phyloP scores from a whole-genome alignment of 2,888 invertebrate species.

The Mythimna lalbum region DNA sequence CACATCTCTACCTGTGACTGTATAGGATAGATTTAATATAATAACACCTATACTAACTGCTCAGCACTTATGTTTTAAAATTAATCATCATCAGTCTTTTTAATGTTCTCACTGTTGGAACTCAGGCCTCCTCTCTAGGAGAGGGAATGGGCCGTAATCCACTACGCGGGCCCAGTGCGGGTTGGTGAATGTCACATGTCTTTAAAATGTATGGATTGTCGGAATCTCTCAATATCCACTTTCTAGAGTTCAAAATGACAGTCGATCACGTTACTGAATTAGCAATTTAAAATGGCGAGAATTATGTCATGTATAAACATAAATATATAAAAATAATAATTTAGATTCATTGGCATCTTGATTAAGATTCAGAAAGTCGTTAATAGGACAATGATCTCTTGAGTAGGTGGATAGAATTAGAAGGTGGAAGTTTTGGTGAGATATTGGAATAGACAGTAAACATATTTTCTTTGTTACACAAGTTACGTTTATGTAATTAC shows the following conservation, averaged over 20 bases:
- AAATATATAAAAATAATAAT: constrained; percentile 14
- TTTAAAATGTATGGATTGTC: too few species aligned
- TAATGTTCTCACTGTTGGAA: too few species aligned
- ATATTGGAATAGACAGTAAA: neutral
- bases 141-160: too few species aligned
- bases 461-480: too few species aligned
- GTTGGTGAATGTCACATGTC: too few species aligned
- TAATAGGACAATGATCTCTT: constrained; percentile 44
- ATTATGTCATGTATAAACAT: constrained; percentile 26
- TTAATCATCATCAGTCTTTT: too few species aligned
- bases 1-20: too few species aligned
- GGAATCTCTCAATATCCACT: constrained; percentile 20
- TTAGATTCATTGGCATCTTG: constrained; percentile 9
- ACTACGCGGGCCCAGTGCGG: too few species aligned
- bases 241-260: constrained; percentile 30
- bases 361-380: constrained; percentile 28
- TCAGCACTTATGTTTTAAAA: neutral
- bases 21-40: too few species aligned
- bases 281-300: constrained; percentile 14
- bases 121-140: too few species aligned
- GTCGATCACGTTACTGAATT: constrained; percentile 1
- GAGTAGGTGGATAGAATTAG: neutral
- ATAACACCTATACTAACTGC: too few species aligned
- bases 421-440: constrained; percentile 4
- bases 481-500: too few species aligned